phyloP scores from a whole-genome alignment of 2,797 vertebrate genomes.

The Paramormyrops hopkinsi region DNA sequence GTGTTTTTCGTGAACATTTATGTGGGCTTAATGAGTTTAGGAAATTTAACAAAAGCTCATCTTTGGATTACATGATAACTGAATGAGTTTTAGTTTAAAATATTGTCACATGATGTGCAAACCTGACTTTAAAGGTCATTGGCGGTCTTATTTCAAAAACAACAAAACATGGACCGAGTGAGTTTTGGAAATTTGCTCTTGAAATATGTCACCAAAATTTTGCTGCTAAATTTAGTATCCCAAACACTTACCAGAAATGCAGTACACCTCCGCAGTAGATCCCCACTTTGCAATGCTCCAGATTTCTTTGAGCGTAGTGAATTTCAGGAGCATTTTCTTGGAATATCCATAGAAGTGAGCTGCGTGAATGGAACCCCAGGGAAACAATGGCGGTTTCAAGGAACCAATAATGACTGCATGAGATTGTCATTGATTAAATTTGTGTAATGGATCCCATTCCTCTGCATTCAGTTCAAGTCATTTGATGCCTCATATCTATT shows the following conservation, averaged over 20 bases:
- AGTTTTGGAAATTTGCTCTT: background rate
- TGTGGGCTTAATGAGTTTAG: background rate
- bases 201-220: background rate
- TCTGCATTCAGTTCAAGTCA: slow-evolving; percentile 10
- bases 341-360: background rate
- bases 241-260: background rate
- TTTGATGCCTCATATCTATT: slow-evolving; percentile 3
- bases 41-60: background rate
- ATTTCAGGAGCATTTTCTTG: background rate
- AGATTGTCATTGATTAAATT: slow-evolving; percentile 17
- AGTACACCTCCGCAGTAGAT: background rate
- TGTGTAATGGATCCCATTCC: slow-evolving; percentile 4
- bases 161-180: background rate
- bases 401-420: slow-evolving; percentile 24
- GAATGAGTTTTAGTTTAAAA: background rate
- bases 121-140: background rate
- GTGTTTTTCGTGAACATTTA: background rate
- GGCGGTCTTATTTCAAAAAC: background rate
- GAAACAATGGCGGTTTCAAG: slow-evolving; percentile 46
- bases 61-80: background rate
- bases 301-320: background rate
- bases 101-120: background rate
- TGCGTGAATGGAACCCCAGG: slow-evolving; percentile 30
- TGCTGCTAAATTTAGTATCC: background rate
- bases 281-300: background rate